Evolutionary conservation across 2,797 vertebrate genomes (phyloP).

Genomic region (Falco columbarius): DNA sequence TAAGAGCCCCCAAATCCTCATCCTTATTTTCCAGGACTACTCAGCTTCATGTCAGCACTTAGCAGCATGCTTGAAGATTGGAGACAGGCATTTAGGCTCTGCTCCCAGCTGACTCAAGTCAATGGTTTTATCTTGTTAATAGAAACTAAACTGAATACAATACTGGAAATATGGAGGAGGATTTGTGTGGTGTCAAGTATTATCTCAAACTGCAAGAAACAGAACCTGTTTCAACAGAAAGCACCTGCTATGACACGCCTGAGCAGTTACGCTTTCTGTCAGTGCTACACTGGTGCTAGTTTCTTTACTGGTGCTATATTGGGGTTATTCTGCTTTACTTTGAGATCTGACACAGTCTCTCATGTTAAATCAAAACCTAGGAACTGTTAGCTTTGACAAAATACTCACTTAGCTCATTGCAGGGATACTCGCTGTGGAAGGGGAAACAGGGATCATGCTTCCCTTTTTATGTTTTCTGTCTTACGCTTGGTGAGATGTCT

Average conservation of each 20-base stretch:
- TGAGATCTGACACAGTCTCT: background rate
- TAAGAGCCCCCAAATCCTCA: background rate
- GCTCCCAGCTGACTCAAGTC: background rate
- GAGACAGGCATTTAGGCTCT: background rate
- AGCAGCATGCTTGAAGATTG: background rate
- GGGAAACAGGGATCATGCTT: background rate
- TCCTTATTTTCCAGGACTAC: background rate
- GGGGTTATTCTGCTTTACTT: background rate
- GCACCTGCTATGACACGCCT: background rate
- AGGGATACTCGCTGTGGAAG: background rate
- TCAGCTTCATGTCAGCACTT: background rate
- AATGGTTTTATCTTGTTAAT: background rate
- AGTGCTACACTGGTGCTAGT: background rate
- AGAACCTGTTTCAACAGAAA: background rate
- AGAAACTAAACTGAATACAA: background rate
- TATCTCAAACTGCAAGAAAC: background rate
- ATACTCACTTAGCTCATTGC: background rate
- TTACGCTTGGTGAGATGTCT: background rate
- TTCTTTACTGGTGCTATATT: background rate
- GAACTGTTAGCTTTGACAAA: background rate
- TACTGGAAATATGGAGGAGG: background rate
- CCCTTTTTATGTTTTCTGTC: background rate
- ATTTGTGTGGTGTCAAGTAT: background rate
- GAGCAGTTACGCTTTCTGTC: background rate
- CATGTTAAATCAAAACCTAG: background rate